Conservation (phyloP, 2,113 vertebrate genomes). For the Jaculus jaculus region DNA sequence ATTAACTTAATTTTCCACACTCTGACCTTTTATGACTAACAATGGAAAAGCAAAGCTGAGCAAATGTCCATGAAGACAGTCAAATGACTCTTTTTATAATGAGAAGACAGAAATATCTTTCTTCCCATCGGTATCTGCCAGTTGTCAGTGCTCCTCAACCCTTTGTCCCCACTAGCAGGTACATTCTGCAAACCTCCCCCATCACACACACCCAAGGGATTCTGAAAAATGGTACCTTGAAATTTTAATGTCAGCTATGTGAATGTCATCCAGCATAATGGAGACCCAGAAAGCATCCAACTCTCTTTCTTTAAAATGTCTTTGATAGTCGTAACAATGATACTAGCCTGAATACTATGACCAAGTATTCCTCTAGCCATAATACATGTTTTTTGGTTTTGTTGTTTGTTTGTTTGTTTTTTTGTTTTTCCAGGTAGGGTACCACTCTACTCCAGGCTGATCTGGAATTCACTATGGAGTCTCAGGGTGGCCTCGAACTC, state of each 20-base stretch:
- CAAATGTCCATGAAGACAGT: constrained; percentile 88
- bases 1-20: constrained; percentile 88
- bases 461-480: too few relatives aligned
- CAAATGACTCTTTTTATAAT: constrained; percentile 87
- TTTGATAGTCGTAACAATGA: not conserved
- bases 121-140: constrained; percentile 83
- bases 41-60: constrained; percentile 87
- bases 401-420: too few relatives aligned
- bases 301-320: not conserved
- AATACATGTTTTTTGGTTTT: too few relatives aligned
- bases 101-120: constrained; percentile 86
- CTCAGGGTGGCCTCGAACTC: too few relatives aligned
- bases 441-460: too few relatives aligned
- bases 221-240: constrained; percentile 60
- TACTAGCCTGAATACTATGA: not conserved
- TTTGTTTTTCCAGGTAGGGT: too few relatives aligned
- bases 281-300: not conserved
- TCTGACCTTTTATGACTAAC: constrained; percentile 88
- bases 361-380: not conserved
- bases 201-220: constrained; percentile 26
- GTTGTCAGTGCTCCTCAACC: constrained; percentile 84
- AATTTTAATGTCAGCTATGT: constrained; percentile 48
- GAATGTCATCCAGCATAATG: not conserved
- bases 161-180: constrained; percentile 68
- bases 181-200: not conserved